These are phyloP conservation scores for Procambarus virginalis DNA, from an alignment of 1,140 invertebrate genomes.

Conservation along the genomic window DNA sequence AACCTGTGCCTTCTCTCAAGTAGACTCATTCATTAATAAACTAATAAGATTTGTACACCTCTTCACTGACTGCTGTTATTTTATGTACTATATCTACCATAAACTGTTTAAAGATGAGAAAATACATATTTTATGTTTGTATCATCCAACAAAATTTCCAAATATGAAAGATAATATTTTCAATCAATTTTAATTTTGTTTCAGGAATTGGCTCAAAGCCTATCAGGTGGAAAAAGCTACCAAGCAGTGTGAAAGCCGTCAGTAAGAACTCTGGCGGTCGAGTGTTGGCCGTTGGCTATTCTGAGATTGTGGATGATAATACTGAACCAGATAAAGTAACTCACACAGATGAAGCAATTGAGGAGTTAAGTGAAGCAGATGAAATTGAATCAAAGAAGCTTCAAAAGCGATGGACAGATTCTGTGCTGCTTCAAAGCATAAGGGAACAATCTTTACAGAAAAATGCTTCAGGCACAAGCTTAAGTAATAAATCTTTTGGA, in stretches of 20 bases:
- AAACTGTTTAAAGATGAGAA: no score
- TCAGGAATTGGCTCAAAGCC: neutral
- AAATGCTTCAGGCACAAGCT: neutral
- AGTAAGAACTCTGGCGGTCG: conserved; percentile 20
- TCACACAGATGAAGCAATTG: neutral
- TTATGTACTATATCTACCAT: no score
- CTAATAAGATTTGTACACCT: no score
- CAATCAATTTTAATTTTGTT: neutral
- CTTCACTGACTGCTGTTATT: no score
- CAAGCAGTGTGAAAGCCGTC: conserved; percentile 34
- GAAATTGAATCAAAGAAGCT: conserved; percentile 19
- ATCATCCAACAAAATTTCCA: no score
- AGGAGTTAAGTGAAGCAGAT: neutral
- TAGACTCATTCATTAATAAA: no score
- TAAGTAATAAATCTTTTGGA: neutral
- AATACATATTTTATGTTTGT: no score
- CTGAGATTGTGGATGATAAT: neutral
- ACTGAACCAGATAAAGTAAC: neutral
- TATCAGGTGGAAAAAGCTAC: conserved; percentile 53
- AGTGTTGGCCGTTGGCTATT: conserved; percentile 27
- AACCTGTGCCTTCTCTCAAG: no score
- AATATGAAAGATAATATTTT: neutral
- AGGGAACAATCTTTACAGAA: neutral
- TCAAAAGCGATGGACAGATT: conserved; percentile 31
- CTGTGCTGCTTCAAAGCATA: conserved; percentile 7